These are phyloP conservation scores for Coluber constrictor DNA, from an alignment of 2,797 vertebrate genomes.

Conservation along the genomic window DNA sequence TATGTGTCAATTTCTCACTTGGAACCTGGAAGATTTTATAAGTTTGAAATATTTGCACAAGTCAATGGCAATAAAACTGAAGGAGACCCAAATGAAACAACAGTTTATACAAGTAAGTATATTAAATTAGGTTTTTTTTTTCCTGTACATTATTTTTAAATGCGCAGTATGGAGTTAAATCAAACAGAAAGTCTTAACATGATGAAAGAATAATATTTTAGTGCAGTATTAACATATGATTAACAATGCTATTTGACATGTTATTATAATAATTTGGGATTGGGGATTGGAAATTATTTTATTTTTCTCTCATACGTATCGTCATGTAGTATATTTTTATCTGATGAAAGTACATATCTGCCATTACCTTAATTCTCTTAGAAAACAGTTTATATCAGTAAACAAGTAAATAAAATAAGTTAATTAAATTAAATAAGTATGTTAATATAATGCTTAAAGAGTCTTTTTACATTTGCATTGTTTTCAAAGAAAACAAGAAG, in stretches of 20 bases:
- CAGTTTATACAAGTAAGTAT: neutral
- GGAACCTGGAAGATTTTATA: neutral
- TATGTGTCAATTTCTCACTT: accelerated
- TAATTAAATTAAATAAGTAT: neutral
- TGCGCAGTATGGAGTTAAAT: neutral
- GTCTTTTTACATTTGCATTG: neutral
- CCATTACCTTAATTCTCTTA: neutral
- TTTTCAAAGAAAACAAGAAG: neutral
- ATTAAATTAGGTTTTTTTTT: neutral
- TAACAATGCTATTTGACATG: neutral
- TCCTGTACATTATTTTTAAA: neutral
- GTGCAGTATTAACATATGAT: neutral
- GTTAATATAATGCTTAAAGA: neutral
- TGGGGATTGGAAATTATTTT: neutral
- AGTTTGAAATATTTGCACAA: neutral
- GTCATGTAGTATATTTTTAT: neutral
- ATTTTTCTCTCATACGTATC: neutral
- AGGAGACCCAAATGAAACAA: neutral
- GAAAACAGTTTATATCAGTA: neutral
- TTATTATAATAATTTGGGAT: neutral
- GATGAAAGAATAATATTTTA: neutral
- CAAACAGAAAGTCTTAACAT: neutral
- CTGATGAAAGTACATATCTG: neutral
- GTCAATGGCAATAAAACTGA: too few species aligned
- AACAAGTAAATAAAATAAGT: neutral